A percentile compares a stretch with the other conserved stretches of the same genome.
These are phyloP conservation scores for Dreissena polymorpha DNA, from an alignment of 1,140 invertebrate species.

Conservation along the genomic window DNA sequence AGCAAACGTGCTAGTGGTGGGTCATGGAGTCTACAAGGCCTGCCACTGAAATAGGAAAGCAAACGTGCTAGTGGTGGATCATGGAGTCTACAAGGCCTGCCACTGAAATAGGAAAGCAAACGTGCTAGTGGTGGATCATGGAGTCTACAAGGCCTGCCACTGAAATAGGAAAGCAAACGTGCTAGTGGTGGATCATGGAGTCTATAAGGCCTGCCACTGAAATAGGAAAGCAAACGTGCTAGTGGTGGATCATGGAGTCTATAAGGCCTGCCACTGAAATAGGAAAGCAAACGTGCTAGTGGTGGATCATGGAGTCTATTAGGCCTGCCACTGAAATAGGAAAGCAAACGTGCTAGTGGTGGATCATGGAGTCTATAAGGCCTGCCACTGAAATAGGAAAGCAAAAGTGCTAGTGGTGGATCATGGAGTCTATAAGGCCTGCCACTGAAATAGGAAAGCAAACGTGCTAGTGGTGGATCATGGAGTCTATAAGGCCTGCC, in stretches of 20 bases:
- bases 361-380: constrained; percentile 92
- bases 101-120: constrained; percentile 80
- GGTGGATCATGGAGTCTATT: constrained; percentile 92
- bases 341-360: constrained; percentile 79
- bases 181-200: constrained; percentile 87
- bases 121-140: constrained; percentile 85
- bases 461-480: constrained; percentile 85
- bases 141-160: constrained; percentile 95
- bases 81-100: constrained; percentile 94
- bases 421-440: constrained; percentile 92
- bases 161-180: constrained; percentile 64
- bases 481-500: constrained; percentile 92
- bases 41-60: constrained; percentile 83
- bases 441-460: constrained; percentile 83
- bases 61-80: constrained; percentile 84
- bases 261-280: constrained; percentile 90
- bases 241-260: constrained; percentile 91
- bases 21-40: constrained; percentile 93
- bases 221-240: constrained; percentile 55
- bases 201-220: constrained; percentile 93
- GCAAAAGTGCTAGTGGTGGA: constrained; percentile 83
- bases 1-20: constrained; percentile 82
- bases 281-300: constrained; percentile 67
- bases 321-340: constrained; percentile 88
- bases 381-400: constrained; percentile 86